Base-by-base conservation (phyloP, 2,888 invertebrate species). In the Synergus laeviventris region DNA sequence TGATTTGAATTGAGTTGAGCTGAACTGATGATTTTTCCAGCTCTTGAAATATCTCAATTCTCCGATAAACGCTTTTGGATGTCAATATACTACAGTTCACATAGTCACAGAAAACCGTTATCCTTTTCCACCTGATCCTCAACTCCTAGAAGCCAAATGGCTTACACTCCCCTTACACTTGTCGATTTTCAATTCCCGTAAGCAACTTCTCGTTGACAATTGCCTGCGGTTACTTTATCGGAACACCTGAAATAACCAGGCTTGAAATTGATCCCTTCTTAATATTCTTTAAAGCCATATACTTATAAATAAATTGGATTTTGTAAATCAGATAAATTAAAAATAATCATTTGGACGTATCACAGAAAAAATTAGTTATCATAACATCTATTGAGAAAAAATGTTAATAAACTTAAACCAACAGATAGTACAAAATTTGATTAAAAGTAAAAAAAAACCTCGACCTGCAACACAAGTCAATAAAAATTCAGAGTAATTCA, bases 51-150 rank as follows among this genome's bases (percentile, higher is more conserved):
- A 36, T 16, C 24, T 16, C 36, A 62, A 62, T 62, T 62, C 38
- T 36, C 18, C 39, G 62, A 39, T 62, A 38, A 62, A 38, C 38
- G 36, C 38, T 62, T 38, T 62, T 62, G 18, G 62, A 62, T 62
- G 62, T 39, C 62, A 62, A 62, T 62, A 62, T 39, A 38, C 18
- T 62, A 12, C 39, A 62, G 38, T 62, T 38, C 38, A 62, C 39
- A 18, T 62, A 62, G 39, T 38, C 62, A 38, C 62, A 62, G 62
- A 38, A 62, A 38, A 39, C 39, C 38, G 38, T 62, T 62, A 36
- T 14, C 62, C 62, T 62, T 62, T 62, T 62, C 62, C 62, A 62
- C 62, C 62, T 39, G 62, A 62, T 62, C 62, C 62, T 16, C 36
- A 61, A 31, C 21, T 36, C 38, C 62, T 62, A 39, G 38, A 62